Base-by-base conservation (phyloP, 2,888 invertebrate species). In the Vanessa cardui region DNA sequence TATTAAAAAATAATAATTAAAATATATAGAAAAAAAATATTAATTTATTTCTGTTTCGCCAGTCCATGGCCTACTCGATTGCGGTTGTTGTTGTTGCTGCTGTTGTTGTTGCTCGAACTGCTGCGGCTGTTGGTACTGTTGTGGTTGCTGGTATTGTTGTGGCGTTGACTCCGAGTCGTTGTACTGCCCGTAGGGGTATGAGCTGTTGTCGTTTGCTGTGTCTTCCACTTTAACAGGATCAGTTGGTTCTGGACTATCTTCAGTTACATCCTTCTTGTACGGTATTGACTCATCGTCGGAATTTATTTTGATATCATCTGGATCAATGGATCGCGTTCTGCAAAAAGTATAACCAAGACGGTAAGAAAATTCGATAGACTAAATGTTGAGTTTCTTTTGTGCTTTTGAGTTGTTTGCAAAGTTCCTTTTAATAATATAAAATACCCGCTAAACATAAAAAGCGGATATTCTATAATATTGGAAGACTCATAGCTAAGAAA, bases 41-140 rank as follows among this genome's bases (percentile, higher is more conserved):
- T 87, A 91, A 80, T 92, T 90, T 66, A 92, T 92, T 75, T 92
- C 92, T 0, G 92, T 92, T 75, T 92, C 92, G 0, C 88, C 92
- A 1, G 79, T 76, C 87, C 90, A 92, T 31, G 82, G 84, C 45
- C 84, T 79, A 7, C 76, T 73, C n/a, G 78, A 76, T 5, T 77
- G 75, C 2, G 74, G 74, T 39, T 77, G 78, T 15, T 72, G 69
- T 6, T 75, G 70, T 47, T 73, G 74, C 8, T 72, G 67, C 56
- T 61, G 67, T 4, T 66, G 74, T 45, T 66, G 58, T 16, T 72
- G 68, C 0, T 58, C 21, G 45, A 76, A 77, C 1, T 71, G 69
- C 31, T 77, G 74, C 2, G 77, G 78, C 3, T 73, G 73, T 6
- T 72, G 72, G 31, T 76, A 78, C 18, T 72, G 66, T 12, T 68